phyloP scores from a whole-genome alignment of 2,113 vertebrate genomes.

The Phylloscopus trochiloides region DNA sequence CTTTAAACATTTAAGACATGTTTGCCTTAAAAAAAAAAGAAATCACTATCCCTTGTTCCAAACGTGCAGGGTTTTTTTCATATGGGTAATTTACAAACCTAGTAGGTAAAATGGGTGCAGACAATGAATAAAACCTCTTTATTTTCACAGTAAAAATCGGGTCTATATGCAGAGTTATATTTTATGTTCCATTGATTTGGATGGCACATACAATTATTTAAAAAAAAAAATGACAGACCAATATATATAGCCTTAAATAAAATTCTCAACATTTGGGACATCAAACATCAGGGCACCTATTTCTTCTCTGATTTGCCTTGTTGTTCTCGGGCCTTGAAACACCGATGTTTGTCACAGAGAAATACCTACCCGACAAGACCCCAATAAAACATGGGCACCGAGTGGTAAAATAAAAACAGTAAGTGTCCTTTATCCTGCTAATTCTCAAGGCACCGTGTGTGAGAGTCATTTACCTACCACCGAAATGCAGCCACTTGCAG shows the following conservation, averaged over 20 bases:
- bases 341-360: not conserved
- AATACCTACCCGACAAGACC: not conserved
- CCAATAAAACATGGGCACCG: not conserved
- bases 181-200: not conserved
- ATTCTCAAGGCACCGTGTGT: not conserved
- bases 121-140: not conserved
- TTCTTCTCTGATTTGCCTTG: not conserved
- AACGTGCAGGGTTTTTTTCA: accelerated
- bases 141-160: not conserved
- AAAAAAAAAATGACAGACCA: not conserved
- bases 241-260: not conserved
- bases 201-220: not conserved
- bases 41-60: not conserved
- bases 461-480: slow-evolving; percentile 15
- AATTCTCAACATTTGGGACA: not conserved
- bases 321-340: not conserved
- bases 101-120: not conserved
- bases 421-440: not conserved
- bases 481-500: slow-evolving; percentile 20
- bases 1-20: not conserved
- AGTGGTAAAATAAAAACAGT: not conserved
- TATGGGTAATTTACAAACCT: not conserved
- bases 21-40: not conserved
- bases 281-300: not conserved
- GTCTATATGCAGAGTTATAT: not conserved